Percentiles rank a stretch among this genome's conserved stretches.
These are phyloP conservation scores for Cheilosia pagana DNA, from an alignment of 2,888 invertebrate species.

Conservation along the genomic window DNA sequence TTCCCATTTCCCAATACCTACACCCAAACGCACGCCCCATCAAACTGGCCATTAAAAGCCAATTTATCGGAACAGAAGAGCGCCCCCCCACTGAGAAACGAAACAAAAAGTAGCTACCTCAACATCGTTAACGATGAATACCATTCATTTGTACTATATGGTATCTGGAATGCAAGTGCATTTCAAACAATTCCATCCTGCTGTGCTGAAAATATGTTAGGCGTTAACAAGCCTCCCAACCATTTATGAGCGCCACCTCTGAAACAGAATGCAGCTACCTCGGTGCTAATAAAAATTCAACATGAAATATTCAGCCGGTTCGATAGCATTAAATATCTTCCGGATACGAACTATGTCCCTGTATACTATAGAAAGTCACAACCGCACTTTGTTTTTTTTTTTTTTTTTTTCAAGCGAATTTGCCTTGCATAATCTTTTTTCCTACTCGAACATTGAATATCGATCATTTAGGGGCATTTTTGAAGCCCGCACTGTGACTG, in stretches of 20 bases:
- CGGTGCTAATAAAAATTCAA: slow-evolving; percentile 25
- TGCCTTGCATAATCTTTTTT: background rate
- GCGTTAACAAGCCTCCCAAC: slow-evolving; percentile 32
- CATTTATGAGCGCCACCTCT: background rate
- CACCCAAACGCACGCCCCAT: background rate
- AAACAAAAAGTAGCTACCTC: background rate
- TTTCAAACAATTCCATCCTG: slow-evolving; percentile 16
- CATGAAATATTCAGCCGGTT: slow-evolving; percentile 29
- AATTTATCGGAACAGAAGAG: slow-evolving; percentile 6
- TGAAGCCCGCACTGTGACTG: background rate
- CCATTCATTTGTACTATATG: slow-evolving; percentile 2
- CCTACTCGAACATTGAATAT: background rate
- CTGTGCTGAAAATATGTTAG: slow-evolving; percentile 30
- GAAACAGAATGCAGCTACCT: background rate
- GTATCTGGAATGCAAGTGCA: background rate
- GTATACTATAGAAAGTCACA: background rate
- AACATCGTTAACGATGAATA: background rate
- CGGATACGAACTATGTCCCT: background rate
- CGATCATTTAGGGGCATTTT: slow-evolving; percentile 33
- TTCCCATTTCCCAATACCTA: too few relatives aligned
- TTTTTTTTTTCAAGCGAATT: background rate
- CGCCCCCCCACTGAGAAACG: background rate
- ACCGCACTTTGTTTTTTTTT: background rate
- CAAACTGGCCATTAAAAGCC: slow-evolving; percentile 18
- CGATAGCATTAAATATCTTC: slow-evolving; percentile 23